A percentile compares a stretch with the other conserved stretches of the same genome.
These are phyloP conservation scores for Neoascia interrupta DNA, from an alignment of 2,888 invertebrate species.

Conservation along the genomic window DNA sequence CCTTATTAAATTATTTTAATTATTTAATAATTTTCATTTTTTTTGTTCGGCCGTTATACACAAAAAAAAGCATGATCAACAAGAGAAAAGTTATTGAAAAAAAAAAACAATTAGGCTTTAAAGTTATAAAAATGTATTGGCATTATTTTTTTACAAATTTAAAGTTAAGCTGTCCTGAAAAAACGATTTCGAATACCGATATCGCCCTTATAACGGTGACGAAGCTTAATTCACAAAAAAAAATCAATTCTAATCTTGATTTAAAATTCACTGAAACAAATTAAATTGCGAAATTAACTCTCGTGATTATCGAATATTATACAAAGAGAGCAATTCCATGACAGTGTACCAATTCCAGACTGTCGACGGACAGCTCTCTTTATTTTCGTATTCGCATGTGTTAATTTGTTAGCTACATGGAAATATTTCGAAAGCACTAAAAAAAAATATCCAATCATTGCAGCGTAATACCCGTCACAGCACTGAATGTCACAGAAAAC, in stretches of 20 bases:
- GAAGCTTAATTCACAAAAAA: too few relatives aligned
- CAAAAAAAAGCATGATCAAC: too few relatives aligned
- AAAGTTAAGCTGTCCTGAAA: too few relatives aligned
- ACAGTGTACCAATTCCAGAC: constrained; percentile 97
- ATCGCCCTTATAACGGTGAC: too few relatives aligned
- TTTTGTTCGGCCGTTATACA: too few relatives aligned
- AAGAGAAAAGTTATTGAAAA: too few relatives aligned
- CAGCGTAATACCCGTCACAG: constrained; percentile 6
- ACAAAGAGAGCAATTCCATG: constrained; percentile 99
- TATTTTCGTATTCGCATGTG: constrained; percentile 83
- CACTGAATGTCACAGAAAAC: constrained; percentile 19
- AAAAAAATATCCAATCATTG: neutral
- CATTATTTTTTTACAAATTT: too few relatives aligned
- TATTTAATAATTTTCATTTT: too few relatives aligned
- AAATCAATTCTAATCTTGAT: neutral
- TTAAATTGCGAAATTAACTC: constrained; percentile 29
- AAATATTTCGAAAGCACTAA: neutral
- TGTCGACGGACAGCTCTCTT: constrained; percentile 99
- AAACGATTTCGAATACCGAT: too few relatives aligned
- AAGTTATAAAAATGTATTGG: too few relatives aligned
- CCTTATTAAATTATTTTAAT: too few relatives aligned
- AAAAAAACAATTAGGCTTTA: too few relatives aligned
- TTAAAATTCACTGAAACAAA: neutral
- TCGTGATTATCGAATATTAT: constrained; percentile 87
- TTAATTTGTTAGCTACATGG: constrained; percentile 22